Percentiles rank a stretch among this genome's conserved stretches.
phyloP scores from a whole-genome alignment of 1,140 invertebrate genomes.

The Dicyema japonicum region DNA sequence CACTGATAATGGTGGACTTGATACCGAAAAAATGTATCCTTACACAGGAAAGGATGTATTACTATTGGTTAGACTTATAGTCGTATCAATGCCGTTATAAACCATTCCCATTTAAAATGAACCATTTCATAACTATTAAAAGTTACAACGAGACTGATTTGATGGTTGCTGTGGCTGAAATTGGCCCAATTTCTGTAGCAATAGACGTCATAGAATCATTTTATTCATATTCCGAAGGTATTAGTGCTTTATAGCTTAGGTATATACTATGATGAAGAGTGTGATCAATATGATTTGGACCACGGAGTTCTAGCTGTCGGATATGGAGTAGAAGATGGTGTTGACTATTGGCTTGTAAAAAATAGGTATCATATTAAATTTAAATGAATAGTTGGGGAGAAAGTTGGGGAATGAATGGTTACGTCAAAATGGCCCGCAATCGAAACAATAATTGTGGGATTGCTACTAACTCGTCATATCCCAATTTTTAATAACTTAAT shows the following conservation, averaged over 20 bases:
- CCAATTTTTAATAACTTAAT: no score
- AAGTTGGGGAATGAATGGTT: constrained; percentile 44
- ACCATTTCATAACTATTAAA: constrained; percentile 8
- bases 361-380: constrained; percentile 10
- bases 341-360: constrained; percentile 2
- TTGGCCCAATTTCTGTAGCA: constrained; percentile 42
- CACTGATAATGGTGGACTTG: not conserved
- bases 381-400: constrained; percentile 7
- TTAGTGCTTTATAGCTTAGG: constrained; percentile 10
- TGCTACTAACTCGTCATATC: constrained; percentile 32
- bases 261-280: constrained; percentile 1
- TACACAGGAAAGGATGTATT: no score
- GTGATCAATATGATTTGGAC: constrained; percentile 24
- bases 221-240: constrained; percentile 43
- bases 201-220: constrained; percentile 47
- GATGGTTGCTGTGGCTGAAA: constrained; percentile 31
- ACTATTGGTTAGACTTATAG: not conserved
- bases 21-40: constrained; percentile 2
- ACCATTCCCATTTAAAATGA: constrained; percentile 5
- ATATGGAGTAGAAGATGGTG: constrained; percentile 28
- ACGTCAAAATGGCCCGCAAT: constrained; percentile 55
- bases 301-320: constrained; percentile 50
- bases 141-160: constrained; percentile 8
- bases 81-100: constrained; percentile 20
- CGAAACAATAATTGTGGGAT: constrained; percentile 52